These are phyloP conservation scores for Myrmecophaga tridactyla DNA, from an alignment of 2,113 vertebrate species.

Conservation along the genomic window DNA sequence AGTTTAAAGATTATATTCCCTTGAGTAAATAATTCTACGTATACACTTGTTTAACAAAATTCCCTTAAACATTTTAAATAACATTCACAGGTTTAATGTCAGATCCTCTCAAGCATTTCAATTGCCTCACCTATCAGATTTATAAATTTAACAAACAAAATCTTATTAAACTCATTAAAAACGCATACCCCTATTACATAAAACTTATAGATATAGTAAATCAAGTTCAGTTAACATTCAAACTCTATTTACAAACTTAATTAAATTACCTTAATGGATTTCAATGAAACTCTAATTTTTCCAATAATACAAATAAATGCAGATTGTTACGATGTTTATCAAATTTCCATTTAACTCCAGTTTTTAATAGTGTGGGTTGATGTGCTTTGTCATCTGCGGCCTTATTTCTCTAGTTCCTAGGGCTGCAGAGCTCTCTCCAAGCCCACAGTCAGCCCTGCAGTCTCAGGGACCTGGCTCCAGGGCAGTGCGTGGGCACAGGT, in stretches of 20 bases:
- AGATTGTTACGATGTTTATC: neutral
- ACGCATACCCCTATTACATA: neutral
- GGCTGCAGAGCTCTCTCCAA: neutral
- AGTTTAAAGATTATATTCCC: neutral
- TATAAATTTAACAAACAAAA: neutral
- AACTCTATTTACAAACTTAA: neutral
- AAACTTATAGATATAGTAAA: neutral
- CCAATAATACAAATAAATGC: neutral
- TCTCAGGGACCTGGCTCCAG: neutral
- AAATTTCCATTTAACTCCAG: neutral
- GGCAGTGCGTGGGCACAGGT: no score
- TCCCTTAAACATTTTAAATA: neutral
- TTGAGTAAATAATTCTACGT: neutral
- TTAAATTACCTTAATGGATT: neutral
- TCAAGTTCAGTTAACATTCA: neutral
- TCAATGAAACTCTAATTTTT: neutral
- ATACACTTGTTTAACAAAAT: neutral
- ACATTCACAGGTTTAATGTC: neutral
- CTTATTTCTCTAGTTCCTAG: neutral
- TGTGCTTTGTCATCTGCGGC: neutral
- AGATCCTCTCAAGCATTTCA: neutral
- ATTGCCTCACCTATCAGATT: neutral
- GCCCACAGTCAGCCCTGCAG: neutral
- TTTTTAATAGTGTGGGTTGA: neutral
- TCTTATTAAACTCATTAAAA: conserved; percentile 2